A percentile compares a stretch with the other conserved stretches of the same genome.
These are phyloP conservation scores for Bombus huntii DNA, from an alignment of 1,140 invertebrate genomes.

Conservation along the genomic window DNA sequence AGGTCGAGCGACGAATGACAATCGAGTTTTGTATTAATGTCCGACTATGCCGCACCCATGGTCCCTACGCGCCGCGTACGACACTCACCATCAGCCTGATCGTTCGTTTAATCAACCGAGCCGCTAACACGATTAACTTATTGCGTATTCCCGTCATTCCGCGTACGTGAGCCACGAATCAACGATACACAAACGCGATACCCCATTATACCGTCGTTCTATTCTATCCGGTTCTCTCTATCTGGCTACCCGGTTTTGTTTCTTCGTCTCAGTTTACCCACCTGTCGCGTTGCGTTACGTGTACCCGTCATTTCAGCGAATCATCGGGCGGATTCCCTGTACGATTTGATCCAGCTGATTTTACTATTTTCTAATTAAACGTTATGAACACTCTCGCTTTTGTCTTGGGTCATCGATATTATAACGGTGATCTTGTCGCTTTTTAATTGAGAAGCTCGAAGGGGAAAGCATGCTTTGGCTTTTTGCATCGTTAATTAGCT, in stretches of 20 bases:
- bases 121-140: conserved; percentile 71
- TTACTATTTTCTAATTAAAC: conserved; percentile 26
- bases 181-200: conserved; percentile 56
- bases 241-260: not conserved
- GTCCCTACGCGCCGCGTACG: conserved; percentile 48
- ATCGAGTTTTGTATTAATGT: conserved; percentile 71
- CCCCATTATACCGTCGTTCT: conserved; percentile 3
- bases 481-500: not conserved
- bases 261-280: conserved; percentile 15
- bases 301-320: conserved; percentile 15
- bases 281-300: conserved; percentile 25
- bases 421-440: not conserved
- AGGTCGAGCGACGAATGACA: conserved; percentile 67
- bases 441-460: not conserved
- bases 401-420: not conserved
- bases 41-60: conserved; percentile 59
- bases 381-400: too few species aligned
- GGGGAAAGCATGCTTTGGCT: not conserved
- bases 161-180: conserved; percentile 65
- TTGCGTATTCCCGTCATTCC: conserved; percentile 63
- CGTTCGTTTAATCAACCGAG: conserved; percentile 70
- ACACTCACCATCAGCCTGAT: conserved; percentile 63
- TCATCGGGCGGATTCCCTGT: conserved; percentile 26
- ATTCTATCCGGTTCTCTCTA: not conserved
- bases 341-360: conserved; percentile 12